Evolutionary conservation across 2,888 invertebrate genomes (phyloP).

Genomic region (Rhodophaea formosa): DNA sequence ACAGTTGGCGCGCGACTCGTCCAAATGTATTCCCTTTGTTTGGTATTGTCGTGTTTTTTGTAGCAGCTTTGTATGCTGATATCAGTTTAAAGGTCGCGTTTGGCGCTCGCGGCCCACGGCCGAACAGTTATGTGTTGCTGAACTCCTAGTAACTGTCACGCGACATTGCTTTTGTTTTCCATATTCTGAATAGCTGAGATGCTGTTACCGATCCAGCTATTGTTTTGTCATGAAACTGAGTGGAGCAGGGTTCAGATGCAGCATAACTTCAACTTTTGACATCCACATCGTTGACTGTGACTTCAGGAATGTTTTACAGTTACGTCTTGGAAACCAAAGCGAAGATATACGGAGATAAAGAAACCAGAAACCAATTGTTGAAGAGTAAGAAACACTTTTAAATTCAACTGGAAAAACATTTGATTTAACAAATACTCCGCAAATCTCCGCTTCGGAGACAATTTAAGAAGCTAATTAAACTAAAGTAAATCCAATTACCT

Average conservation of each 20-base stretch:
- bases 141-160: constrained; percentile 20
- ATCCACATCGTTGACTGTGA: constrained; percentile 3
- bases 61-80: constrained; percentile 57
- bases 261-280: constrained; percentile 14
- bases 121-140: constrained; percentile 35
- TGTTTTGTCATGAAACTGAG: constrained; percentile 6
- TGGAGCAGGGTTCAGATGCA: not conserved
- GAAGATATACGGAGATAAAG: not conserved
- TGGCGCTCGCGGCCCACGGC: constrained; percentile 38
- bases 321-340: not conserved
- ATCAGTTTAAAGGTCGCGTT: constrained; percentile 61
- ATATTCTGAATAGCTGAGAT: constrained; percentile 15
- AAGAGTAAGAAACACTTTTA: not conserved
- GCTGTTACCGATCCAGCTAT: constrained; percentile 13
- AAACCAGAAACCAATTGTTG: not conserved
- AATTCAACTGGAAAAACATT: not conserved
- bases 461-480: not conserved
- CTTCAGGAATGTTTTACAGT: constrained; percentile 10
- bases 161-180: constrained; percentile 12
- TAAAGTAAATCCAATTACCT: not conserved
- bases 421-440: not conserved
- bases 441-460: not conserved
- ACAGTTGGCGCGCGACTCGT: constrained; percentile 67
- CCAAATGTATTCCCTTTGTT: constrained; percentile 73
- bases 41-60: constrained; percentile 57